These are phyloP conservation scores for Panagrolaimus sp. DNA, from an alignment of 1,140 invertebrate species.

Conservation along the genomic window DNA sequence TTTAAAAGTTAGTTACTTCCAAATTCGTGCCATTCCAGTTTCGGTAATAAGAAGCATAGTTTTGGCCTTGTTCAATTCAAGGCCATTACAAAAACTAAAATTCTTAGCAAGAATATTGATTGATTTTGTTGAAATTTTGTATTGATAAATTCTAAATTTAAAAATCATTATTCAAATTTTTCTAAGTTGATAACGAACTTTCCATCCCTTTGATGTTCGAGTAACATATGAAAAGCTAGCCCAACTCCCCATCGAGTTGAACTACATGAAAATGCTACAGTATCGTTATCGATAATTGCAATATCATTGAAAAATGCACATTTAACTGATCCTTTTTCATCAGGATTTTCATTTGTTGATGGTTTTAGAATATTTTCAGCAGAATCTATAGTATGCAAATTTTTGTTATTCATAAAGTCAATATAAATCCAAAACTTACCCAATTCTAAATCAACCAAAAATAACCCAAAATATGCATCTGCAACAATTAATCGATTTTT, in stretches of 20 bases:
- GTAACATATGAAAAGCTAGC: not conserved
- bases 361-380: not conserved
- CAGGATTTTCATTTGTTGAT: not conserved
- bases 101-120: not conserved
- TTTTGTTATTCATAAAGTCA: too few relatives aligned
- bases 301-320: not conserved
- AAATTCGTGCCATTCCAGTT: conserved; percentile 7
- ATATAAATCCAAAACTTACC: not conserved
- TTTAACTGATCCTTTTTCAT: not conserved
- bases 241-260: not conserved
- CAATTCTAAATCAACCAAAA: not conserved
- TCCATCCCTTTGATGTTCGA: not conserved
- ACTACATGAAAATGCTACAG: conserved; percentile 2
- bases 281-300: too few relatives aligned
- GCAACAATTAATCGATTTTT: not conserved
- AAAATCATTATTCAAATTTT: not conserved
- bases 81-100: not conserved
- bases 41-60: not conserved
- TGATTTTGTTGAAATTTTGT: not conserved
- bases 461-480: conserved; percentile 2
- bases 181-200: not conserved
- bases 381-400: too few relatives aligned
- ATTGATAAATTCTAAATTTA: not conserved
- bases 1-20: too few relatives aligned
- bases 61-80: not conserved